Conservation (phyloP, 2,888 invertebrate species). For the Ceriagrion tenellum region DNA sequence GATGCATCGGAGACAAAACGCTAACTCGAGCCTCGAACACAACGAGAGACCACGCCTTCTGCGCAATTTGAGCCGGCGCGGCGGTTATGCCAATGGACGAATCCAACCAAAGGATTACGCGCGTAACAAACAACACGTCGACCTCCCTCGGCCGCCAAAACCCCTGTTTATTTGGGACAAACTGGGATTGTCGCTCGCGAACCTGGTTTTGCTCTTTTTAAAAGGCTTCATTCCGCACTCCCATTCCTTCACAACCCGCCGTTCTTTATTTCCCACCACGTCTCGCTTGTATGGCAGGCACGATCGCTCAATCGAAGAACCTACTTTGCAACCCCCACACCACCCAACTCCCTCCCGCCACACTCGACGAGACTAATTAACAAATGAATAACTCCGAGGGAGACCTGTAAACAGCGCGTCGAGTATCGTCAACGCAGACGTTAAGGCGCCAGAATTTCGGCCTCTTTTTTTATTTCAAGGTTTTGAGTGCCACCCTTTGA, state of each 20-base stretch:
- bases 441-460: too few species aligned
- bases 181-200: background rate
- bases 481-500: background rate
- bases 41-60: background rate
- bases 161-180: background rate
- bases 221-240: background rate
- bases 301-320: background rate
- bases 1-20: conserved; percentile 23
- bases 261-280: background rate
- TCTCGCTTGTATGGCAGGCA: background rate
- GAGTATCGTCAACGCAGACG: background rate
- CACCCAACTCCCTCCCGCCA: background rate
- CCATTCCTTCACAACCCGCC: background rate
- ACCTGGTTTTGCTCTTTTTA: background rate
- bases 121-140: background rate
- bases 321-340: background rate
- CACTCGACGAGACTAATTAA: background rate
- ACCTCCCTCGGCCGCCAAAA: background rate
- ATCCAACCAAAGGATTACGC: background rate
- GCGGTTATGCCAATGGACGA: background rate
- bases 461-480: background rate
- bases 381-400: background rate
- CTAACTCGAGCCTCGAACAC: background rate
- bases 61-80: background rate
- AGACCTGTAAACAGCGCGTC: background rate